These are phyloP conservation scores for Drosophila limbata DNA, from an alignment of 2,888 invertebrate genomes.

Conservation along the genomic window DNA sequence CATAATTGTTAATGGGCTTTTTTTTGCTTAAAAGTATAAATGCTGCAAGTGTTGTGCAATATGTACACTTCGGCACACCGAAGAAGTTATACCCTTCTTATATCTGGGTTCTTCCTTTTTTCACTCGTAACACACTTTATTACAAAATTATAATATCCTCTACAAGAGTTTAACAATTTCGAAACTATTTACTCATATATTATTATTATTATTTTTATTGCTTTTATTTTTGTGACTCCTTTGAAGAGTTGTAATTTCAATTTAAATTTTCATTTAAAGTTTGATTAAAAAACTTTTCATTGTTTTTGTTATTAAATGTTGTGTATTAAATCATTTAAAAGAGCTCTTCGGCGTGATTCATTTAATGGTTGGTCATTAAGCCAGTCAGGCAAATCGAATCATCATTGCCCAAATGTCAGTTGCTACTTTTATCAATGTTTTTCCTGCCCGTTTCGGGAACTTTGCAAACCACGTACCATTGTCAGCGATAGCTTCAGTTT, in stretches of 20 bases:
- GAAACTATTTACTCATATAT: conserved; percentile 46
- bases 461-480: conserved; percentile 59
- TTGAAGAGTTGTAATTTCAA: conserved; percentile 27
- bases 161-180: neutral
- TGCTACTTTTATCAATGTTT: conserved; percentile 72
- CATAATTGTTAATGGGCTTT: conserved; percentile 74
- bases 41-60: conserved; percentile 17
- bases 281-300: conserved; percentile 67
- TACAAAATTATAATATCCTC: no score
- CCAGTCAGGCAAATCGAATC: conserved; percentile 43
- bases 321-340: conserved; percentile 40
- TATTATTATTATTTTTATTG: conserved; percentile 17
- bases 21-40: conserved; percentile 51
- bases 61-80: conserved; percentile 1
- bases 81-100: no score
- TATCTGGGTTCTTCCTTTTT: no score
- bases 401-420: conserved; percentile 63
- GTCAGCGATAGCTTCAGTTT: conserved; percentile 44
- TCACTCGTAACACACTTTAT: no score
- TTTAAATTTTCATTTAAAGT: conserved; percentile 46
- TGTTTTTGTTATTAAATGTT: conserved; percentile 48
- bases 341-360: conserved; percentile 30
- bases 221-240: conserved; percentile 16
- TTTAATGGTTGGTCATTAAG: conserved; percentile 67
- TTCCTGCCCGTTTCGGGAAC: conserved; percentile 69